Conservation (phyloP, 2,797 vertebrate species). For the Cryptoprocta ferox region DNA sequence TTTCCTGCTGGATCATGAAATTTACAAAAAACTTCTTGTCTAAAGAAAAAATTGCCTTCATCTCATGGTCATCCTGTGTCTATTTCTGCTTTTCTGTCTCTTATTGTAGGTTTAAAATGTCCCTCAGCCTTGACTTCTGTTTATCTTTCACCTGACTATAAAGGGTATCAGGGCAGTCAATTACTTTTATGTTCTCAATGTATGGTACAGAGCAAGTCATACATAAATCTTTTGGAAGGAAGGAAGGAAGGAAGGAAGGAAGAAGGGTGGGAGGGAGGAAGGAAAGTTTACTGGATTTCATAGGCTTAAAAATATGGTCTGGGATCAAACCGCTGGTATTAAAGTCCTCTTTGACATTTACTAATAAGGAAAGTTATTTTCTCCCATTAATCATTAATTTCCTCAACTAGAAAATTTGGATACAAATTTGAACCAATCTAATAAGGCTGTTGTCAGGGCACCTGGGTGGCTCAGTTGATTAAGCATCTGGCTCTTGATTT, state of each 20-base stretch:
- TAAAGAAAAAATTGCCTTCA: neutral
- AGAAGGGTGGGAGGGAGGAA: neutral
- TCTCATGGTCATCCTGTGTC: neutral
- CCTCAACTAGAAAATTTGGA: neutral
- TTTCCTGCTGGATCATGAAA: neutral
- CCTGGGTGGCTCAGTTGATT: too few relatives aligned
- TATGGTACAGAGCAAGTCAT: neutral
- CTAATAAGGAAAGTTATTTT: neutral
- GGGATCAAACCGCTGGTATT: neutral
- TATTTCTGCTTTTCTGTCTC: neutral
- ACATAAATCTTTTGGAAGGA: neutral
- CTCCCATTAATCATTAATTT: neutral
- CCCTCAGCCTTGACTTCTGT: neutral
- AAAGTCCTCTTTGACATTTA: neutral
- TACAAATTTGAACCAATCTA: neutral
- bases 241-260: neutral
- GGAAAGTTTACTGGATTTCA: neutral
- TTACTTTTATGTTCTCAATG: neutral
- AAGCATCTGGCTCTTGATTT: too few relatives aligned
- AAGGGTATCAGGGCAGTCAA: neutral
- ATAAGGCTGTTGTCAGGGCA: neutral
- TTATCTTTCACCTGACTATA: neutral
- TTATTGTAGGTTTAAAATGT: neutral
- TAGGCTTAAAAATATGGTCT: neutral
- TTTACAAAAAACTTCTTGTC: neutral